Conservation (phyloP, 1,140 invertebrate genomes). For the Littorina saxatilis region DNA sequence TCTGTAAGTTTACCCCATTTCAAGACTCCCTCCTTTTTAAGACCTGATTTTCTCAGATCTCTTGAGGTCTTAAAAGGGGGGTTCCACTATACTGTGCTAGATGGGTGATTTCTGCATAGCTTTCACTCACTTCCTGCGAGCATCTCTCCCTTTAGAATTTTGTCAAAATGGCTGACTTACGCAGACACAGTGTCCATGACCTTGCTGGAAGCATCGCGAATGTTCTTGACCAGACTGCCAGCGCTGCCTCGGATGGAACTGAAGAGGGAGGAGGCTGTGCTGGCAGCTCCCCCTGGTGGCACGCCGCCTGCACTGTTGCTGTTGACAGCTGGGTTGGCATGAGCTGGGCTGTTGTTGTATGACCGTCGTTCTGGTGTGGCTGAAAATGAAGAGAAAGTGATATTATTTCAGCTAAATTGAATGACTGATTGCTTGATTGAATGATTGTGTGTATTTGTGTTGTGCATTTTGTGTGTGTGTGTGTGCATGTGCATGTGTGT, state of each 20-base stretch:
- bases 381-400: constrained; percentile 9
- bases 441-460: background rate
- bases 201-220: constrained; percentile 97
- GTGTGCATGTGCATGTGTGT: background rate
- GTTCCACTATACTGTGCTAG: too few relatives aligned
- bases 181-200: constrained; percentile 97
- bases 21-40: too few relatives aligned
- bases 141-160: too few relatives aligned
- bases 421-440: background rate
- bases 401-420: background rate
- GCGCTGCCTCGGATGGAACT: constrained; percentile 72
- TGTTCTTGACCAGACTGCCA: constrained; percentile 84
- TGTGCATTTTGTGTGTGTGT: too few relatives aligned
- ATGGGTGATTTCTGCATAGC: too few relatives aligned
- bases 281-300: constrained; percentile 37
- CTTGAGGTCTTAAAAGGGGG: too few relatives aligned
- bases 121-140: too few relatives aligned
- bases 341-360: constrained; percentile 29
- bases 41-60: too few relatives aligned
- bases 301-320: background rate
- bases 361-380: constrained; percentile 44
- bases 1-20: too few relatives aligned
- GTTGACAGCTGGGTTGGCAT: constrained; percentile 16
- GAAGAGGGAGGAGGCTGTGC: constrained; percentile 62
- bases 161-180: constrained; percentile 79